Conservation (phyloP, 2,797 vertebrate species). For the Melanotaenia maccullochi region DNA sequence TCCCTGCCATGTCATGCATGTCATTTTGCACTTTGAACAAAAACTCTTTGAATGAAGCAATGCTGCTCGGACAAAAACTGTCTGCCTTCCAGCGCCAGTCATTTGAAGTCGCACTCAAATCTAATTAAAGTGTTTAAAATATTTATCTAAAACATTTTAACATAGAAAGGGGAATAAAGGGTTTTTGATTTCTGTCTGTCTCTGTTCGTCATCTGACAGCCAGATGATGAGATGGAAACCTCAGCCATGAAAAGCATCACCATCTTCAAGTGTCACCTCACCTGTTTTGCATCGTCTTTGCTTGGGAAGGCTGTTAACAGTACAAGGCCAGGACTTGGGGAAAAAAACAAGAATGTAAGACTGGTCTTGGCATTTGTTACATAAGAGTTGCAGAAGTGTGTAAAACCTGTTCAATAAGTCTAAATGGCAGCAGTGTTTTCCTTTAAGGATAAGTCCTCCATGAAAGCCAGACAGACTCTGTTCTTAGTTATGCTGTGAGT, state of each 20-base stretch:
- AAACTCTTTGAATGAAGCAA: too few species aligned
- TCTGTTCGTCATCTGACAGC: slow-evolving; percentile 32
- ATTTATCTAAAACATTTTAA: neutral
- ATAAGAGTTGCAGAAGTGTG: slow-evolving; percentile 31
- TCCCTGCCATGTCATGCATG: too few species aligned
- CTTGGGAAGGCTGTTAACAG: neutral
- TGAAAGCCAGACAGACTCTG: slow-evolving; percentile 45
- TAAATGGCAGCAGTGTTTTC: slow-evolving; percentile 44
- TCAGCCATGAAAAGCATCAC: slow-evolving; percentile 18
- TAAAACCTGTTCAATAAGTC: slow-evolving; percentile 37
- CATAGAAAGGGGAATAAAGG: neutral
- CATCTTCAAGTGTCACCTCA: neutral
- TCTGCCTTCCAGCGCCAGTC: neutral
- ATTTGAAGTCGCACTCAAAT: neutral
- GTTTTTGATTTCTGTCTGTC: slow-evolving; percentile 9
- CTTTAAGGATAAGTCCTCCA: slow-evolving; percentile 43
- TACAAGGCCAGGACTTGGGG: neutral
- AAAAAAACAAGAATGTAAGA: neutral
- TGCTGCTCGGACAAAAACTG: too few species aligned
- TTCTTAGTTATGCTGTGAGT: slow-evolving; percentile 48
- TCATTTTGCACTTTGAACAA: too few species aligned
- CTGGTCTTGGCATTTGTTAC: slow-evolving; percentile 21
- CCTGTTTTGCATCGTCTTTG: neutral
- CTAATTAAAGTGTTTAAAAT: neutral
- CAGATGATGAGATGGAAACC: slow-evolving; percentile 24